Evolutionary conservation across 1,140 invertebrate species (phyloP), one percentile per base, ranked within the genome.

Genomic region (Papilio aristodemus): DNA sequence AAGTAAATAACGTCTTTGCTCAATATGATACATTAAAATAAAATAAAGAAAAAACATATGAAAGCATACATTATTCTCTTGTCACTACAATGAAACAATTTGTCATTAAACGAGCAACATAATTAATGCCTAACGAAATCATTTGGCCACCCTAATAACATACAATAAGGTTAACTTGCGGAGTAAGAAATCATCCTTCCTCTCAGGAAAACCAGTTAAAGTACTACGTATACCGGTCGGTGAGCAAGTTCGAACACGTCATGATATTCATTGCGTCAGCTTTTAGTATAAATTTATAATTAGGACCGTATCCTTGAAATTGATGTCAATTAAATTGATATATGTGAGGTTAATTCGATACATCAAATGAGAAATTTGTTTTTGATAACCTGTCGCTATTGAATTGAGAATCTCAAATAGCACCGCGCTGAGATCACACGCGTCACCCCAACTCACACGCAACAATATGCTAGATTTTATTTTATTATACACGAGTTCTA

Each of bases 301-400:
- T 17, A 22, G 1, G 46, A 4, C 22, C 22, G 19, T 54, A 54
- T 54, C 46, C 46, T 54, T 54, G 46, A 25, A 54, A 54, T 54
- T 9, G 46, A 10, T 50, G 46, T 54, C 46, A 22, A 54, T 54
- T 54, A 54, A 54, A 22, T 54, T 54, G 46, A 54, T 54, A 46
- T 46, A 54, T 54, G 19, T 54, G 9, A 54, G 46, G 19, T 54
- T 54, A 54, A 54, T 54, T 54, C 19, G 4, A 54, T 54, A 54
- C 19, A 54, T 54, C 46, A 54, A 54, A 54, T 54, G 19, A 19
- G 19, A 22, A 54, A 46, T 46, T 46, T 46, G 19, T 54, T 25
- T 54, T 54, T 54, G 46, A 54, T 54, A 22, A 54, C 19, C 46
- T 54, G 46, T 54, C 46, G 22, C 46, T 54, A 19, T 54, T 54